These are phyloP conservation scores for Saccostrea echinata DNA, from an alignment of 1,140 invertebrate genomes.

Conservation along the genomic window DNA sequence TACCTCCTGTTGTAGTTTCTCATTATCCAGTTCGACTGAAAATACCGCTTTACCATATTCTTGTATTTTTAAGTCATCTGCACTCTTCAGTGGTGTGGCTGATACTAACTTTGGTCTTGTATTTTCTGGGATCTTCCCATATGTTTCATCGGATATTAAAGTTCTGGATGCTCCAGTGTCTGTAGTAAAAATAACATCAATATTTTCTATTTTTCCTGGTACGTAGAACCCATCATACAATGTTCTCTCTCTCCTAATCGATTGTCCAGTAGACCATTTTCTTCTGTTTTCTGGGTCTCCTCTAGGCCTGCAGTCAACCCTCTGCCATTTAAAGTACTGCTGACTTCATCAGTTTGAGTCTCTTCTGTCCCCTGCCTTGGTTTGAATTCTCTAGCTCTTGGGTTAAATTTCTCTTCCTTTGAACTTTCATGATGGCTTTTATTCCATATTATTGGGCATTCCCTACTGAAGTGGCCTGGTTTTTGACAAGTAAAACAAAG, in stretches of 20 bases:
- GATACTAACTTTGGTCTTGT: constrained; percentile 34
- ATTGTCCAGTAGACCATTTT: constrained; percentile 37
- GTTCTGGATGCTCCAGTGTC: constrained; percentile 52
- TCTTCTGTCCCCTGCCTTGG: not conserved
- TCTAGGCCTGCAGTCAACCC: constrained; percentile 36
- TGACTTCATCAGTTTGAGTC: not conserved
- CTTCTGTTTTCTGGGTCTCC: constrained; percentile 16
- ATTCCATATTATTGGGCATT: no score
- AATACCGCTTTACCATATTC: constrained; percentile 45
- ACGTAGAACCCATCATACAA: constrained; percentile 41
- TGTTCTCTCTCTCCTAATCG: not conserved
- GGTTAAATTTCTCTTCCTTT: not conserved
- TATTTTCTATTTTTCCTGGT: constrained; percentile 30
- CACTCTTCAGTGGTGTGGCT: constrained; percentile 3
- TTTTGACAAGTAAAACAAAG: no score
- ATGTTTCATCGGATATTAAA: constrained; percentile 49
- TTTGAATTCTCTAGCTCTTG: not conserved
- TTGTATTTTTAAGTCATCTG: not conserved
- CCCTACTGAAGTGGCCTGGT: no score
- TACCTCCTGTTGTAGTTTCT: constrained; percentile 25
- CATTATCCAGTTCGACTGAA: constrained; percentile 13
- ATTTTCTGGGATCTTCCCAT: constrained; percentile 36
- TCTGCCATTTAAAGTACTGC: not conserved
- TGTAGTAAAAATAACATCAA: constrained; percentile 27
- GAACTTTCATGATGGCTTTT: no score